These are phyloP conservation scores for Litoditis marina DNA, from an alignment of 2,888 invertebrate species.

Conservation along the genomic window DNA sequence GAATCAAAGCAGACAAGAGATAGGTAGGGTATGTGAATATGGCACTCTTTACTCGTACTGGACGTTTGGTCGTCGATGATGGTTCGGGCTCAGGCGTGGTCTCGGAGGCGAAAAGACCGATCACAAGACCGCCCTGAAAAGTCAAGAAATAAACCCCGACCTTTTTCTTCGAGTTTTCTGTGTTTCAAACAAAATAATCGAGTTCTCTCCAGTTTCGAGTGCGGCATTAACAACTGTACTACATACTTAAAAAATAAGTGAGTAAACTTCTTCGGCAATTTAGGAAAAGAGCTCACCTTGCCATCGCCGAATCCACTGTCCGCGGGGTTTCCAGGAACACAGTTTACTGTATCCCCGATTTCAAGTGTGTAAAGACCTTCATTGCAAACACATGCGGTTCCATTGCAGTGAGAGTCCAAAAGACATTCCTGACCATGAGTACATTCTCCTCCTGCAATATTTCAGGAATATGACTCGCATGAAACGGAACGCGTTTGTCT, in stretches of 20 bases:
- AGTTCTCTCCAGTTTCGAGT: too few relatives aligned
- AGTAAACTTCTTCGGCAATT: too few relatives aligned
- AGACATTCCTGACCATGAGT: constrained; percentile 58
- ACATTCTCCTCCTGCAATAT: constrained; percentile 52
- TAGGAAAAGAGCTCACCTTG: too few relatives aligned
- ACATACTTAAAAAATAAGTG: too few relatives aligned
- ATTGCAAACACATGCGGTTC: constrained; percentile 57
- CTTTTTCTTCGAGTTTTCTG: too few relatives aligned
- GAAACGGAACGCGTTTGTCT: too few relatives aligned
- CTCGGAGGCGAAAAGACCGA: constrained; percentile 28
- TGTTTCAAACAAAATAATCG: too few relatives aligned
- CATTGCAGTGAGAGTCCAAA: constrained; percentile 59
- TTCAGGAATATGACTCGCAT: too few relatives aligned
- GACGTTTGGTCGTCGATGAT: constrained; percentile 8
- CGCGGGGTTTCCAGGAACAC: constrained; percentile 58
- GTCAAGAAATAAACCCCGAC: neutral
- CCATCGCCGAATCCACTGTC: constrained; percentile 44
- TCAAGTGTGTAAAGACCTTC: constrained; percentile 57
- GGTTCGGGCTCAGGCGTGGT: constrained; percentile 13
- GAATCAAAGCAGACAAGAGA: too few relatives aligned
- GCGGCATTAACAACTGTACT: too few relatives aligned
- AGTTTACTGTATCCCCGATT: constrained; percentile 55
- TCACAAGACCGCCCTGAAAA: constrained; percentile 29
- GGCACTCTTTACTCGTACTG: neutral
- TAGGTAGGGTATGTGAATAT: too few relatives aligned